Evolutionary conservation across 2,797 vertebrate genomes (phyloP), one percentile per base, ranked within the genome.

Genomic region (Acanthurus leucopareius): DNA sequence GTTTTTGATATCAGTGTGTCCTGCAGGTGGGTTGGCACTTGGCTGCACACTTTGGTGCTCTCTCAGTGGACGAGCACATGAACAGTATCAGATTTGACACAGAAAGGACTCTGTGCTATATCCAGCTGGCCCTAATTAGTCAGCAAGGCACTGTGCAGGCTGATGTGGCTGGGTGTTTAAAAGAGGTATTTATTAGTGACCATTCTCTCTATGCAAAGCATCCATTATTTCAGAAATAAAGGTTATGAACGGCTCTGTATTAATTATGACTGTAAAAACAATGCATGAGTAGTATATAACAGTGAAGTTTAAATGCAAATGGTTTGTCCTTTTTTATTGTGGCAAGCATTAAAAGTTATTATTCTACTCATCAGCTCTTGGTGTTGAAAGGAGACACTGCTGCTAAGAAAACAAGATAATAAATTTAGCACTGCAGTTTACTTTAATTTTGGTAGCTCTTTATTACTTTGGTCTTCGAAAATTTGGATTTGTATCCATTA

Each of bases 11-110:
- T 16, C 5, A 53, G n/a, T 53, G 44, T 35, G n/a, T 68, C 40
- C 10, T 71, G 62, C 70, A 69, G 72, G 74, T 77, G 72, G 25
- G 62, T 20, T 77, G 57, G 53, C 57, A 49, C n/a, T 38, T 89
- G 63, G 80, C 66, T 42, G 57, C 67, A 15, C 68, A 82, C 1
- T 91, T 70, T 74, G 90, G 88, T 67, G 82, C 86, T 28, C 51
- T 82, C 73, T 89, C 90, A 63, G 83, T 66, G 67, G 77, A 73
- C 94, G 94, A 94, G 62, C 92, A 93, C 73, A 91, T 93, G 59
- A 86, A 69, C 79, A 54, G 7, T 15, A 64, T 95, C 76, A 94
- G 91, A 84, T 85, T 57, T 64, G 87, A 92, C 72, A 96, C 88
- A 1, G 89, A 91, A 42, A 59, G 72, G 78, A 92, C 94, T 69